Base-by-base conservation (phyloP, 2,113 vertebrate genomes). In the Indri indri region DNA sequence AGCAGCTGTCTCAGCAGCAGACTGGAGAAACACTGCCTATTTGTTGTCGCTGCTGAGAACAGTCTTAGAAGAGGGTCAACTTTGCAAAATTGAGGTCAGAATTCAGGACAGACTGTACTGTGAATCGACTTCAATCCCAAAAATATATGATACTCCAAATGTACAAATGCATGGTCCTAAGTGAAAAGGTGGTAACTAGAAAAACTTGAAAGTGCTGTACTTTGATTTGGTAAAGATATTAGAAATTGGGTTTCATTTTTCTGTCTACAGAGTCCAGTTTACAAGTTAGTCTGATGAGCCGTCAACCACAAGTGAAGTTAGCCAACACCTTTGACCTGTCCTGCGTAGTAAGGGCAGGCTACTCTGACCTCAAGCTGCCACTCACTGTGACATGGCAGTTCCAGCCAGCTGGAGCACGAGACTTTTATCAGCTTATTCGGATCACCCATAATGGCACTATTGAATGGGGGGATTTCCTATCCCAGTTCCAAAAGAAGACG, bases 351-450 rank as follows among this genome's bases (percentile, higher is more conserved):
- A 14, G 0, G 0, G 10, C 96, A 8, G 22, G 0, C 47, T 94
- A 95, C 77, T 30, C 82, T 3, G 32, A 63, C 79, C 57, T 98
- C 52, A 16, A 79, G 6, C 52, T 99, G 0, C 98, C 98, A 0
- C 0, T 98, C 0, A 97, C 98, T 0, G 89, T 99, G 87, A 94
- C 25, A 0, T 99, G 99, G 99, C 98, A 96, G 6, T 98, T 99
- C 97, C 98, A 97, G 87, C 98, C 96, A 4, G 82, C 3, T 0
- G 25, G n/a, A 0, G 42, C 79, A 1, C 6, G 0, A 0, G 66
- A 4, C 83, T 95, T 85, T 25, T 98, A 98, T 0, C 87, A 96
- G 65, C 98, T 99, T 68, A 89, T 99, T 54, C 98, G 7, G 6
- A 50, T 99, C 82, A 57, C 77, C 89, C 98, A 98, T 1, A 70